phyloP scores from a whole-genome alignment of 2,888 invertebrate species.

The Eilema depressum region DNA sequence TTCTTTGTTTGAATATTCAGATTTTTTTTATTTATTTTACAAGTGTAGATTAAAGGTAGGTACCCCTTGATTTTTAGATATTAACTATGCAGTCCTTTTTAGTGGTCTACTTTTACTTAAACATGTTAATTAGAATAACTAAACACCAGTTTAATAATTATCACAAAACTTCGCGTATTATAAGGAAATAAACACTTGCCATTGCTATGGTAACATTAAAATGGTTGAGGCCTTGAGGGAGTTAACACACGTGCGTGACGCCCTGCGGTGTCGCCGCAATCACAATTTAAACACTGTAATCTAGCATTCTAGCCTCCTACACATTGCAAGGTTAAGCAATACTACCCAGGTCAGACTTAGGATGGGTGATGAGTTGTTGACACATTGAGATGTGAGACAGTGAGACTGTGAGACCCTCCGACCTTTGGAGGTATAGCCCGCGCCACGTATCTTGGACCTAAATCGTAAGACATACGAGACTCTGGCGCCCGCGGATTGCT shows the following conservation, averaged over 20 bases:
- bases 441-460: too few species aligned
- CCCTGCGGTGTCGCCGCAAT: neutral
- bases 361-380: too few species aligned
- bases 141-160: neutral
- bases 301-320: neutral
- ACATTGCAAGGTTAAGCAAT: neutral
- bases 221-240: neutral
- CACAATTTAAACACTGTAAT: neutral
- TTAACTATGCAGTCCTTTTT: neutral
- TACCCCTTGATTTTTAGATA: neutral
- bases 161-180: neutral
- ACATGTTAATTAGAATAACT: neutral
- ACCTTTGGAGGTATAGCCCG: too few species aligned
- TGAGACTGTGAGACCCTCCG: too few species aligned
- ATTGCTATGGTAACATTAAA: constrained; percentile 16
- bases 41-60: too few species aligned
- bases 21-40: neutral
- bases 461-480: too few species aligned
- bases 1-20: neutral
- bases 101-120: neutral
- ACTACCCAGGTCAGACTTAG: too few species aligned
- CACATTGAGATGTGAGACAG: too few species aligned
- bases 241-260: constrained; percentile 9
- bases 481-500: too few species aligned
- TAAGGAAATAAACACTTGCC: constrained; percentile 16